Conservation (phyloP, 2,888 invertebrate genomes). For the Diaprepes abbreviatus region DNA sequence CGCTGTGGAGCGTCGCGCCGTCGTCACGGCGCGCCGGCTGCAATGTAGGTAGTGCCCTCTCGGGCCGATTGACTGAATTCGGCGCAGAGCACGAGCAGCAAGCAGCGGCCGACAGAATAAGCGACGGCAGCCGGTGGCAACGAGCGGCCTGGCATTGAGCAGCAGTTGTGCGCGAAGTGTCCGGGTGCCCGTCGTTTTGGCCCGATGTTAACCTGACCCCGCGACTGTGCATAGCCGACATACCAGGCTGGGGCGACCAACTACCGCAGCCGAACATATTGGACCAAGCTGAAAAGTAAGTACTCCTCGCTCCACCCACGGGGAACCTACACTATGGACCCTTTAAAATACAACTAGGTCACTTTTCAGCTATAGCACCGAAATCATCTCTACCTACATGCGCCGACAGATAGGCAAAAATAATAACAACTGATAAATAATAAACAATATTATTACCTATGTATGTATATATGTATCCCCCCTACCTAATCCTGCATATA, state of each 20-base stretch:
- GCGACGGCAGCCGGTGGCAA: constrained; percentile 63
- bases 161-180: constrained; percentile 63
- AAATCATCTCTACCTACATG: constrained; percentile 9
- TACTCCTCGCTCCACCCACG: constrained; percentile 47
- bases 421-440: constrained; percentile 23
- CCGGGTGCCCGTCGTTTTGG: constrained; percentile 64
- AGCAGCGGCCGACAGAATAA: constrained; percentile 53
- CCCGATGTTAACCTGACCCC: constrained; percentile 68
- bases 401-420: background rate
- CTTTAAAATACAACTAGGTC: constrained; percentile 33
- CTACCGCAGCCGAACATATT: constrained; percentile 67
- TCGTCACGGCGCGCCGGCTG: constrained; percentile 33
- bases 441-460: background rate
- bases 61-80: constrained; percentile 7
- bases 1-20: constrained; percentile 23
- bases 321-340: background rate
- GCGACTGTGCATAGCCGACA: constrained; percentile 64
- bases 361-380: constrained; percentile 18
- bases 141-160: constrained; percentile 66
- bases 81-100: constrained; percentile 35
- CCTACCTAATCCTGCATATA: background rate
- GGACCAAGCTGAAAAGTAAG: constrained; percentile 67
- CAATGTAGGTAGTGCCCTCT: constrained; percentile 43
- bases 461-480: background rate
- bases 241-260: constrained; percentile 66